Evolutionary conservation across 2,797 vertebrate species (phyloP), one percentile per base, ranked within the genome.

Genomic region (Poeciliopsis turneri): DNA sequence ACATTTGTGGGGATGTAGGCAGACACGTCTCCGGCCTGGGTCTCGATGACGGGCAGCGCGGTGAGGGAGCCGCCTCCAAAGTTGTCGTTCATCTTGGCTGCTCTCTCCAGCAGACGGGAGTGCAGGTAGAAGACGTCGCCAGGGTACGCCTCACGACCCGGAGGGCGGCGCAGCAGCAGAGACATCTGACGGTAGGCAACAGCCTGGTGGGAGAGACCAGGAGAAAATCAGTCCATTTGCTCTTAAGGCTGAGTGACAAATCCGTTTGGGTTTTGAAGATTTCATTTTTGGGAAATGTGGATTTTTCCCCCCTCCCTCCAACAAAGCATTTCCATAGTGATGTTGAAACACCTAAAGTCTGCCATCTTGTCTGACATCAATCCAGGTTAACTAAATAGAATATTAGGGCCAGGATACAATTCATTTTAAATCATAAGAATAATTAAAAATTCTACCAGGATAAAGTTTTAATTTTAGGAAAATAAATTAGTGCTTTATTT

Each of bases 101-200:
- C 98, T 90, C 98, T 97, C 94, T 99, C 98, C 88, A 99, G 95
- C 89, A 99, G 96, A 78, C 98, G 97, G 18, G 98, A 99, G 94
- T 99, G 98, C 76, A 99, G 95, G 93, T 99, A 99, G 94, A 99
- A 99, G 81, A 99, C 98, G 18, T 99, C 98, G 1, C 98, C 98
- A 0, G 98, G 98, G 89, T 99, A 99, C 76, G 98, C 98, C 89
- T 99, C 98, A 3, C 98, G 97, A 51, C 98, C 98, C 0, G 98
- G 98, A 13, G 98, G 98, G 47, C 98, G 98, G 83, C 98, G 98
- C 90, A 99, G 96, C 94, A 99, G 92, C 93, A 99, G 95, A 36
- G 98, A 99, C 98, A 99, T 99, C 94, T 99, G 98, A 82, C 98
- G 98, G 85, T 99, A 99, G 87, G 98, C 98, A 43, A 99, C 98